Evolutionary conservation across 1,140 invertebrate species (phyloP), one percentile per base, ranked within the genome.

Genomic region (Brachionus manjavacas): DNA sequence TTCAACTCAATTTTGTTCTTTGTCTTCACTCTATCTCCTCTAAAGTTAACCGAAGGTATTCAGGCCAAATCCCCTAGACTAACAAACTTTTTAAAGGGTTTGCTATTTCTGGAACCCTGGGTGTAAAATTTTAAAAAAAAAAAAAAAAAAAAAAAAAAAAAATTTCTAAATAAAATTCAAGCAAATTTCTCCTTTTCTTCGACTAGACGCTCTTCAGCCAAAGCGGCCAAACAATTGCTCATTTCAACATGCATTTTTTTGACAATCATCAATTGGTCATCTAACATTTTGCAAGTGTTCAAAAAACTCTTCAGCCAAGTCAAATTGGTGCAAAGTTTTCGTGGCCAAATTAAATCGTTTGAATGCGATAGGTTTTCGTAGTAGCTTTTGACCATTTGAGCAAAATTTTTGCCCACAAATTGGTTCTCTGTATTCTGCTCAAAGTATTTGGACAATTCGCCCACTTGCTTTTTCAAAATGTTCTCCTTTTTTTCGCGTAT

Each of bases 211-310:
- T 72, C 68, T 39, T 72, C 68, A 16, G 39, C 20, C 39, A 72
- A 72, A 43, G 31, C 35, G 4, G 31, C 7, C n/a, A 72, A 41
- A 39, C 68, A 72, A 11, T 72, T 16, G 2, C 16, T 39, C n/a
- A 76, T 49, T 76, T 76, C 43, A 12, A 25, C 41, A 76, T 76
- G 72, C 14, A 76, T 31, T 46, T 76, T 76, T 49, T 76, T 76
- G 8, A 76, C 41, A 49, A 46, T 28, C 23, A 49, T 14, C 4
- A 76, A 46, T 46, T 76, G 72, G 0, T 76, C 20, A 9, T 76
- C 43, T 0, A 76, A 4, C 23, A 76, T 25, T 14, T 76, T 23
- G 28, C 16, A 52, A 14, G 72, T 76, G 23, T 76, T 76, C 14
- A 76, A 52, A 46, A 76, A 76, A 28, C 72, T 25, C 49, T 76